phyloP scores from a whole-genome alignment of 2,113 vertebrate species.

The Ameiurus melas region DNA sequence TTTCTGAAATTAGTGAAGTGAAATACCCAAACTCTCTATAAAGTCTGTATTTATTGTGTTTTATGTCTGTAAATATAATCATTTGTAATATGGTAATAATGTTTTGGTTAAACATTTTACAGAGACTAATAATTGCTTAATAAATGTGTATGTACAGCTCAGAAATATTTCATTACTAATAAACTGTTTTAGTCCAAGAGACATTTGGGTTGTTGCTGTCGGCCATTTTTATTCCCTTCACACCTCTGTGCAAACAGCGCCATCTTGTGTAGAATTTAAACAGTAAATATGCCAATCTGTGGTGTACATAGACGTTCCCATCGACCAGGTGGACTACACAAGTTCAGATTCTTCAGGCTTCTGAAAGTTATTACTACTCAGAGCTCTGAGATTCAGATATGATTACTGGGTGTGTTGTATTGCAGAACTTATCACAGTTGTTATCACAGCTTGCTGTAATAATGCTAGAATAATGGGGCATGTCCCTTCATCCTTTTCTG shows the following conservation, averaged over 20 bases:
- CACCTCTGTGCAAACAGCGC: not conserved
- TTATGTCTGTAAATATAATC: not conserved
- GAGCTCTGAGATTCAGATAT: no score
- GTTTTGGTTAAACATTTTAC: not conserved
- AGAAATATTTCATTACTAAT: not conserved
- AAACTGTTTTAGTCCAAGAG: not conserved
- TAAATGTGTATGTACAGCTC: not conserved
- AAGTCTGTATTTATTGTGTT: not conserved
- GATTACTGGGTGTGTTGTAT: no score
- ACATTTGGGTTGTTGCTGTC: not conserved
- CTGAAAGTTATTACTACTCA: no score
- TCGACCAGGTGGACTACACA: not conserved
- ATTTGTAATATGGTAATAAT: not conserved
- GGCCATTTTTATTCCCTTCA: not conserved
- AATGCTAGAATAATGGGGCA: no score
- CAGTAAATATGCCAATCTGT: not conserved
- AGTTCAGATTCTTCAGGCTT: not conserved
- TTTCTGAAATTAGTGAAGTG: not conserved
- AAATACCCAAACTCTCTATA: not conserved
- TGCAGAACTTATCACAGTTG: no score
- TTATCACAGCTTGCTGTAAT: no score
- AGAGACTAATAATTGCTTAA: not conserved
- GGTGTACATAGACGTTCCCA: not conserved
- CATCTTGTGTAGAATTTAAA: not conserved
- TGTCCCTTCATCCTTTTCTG: no score